Conservation (phyloP, 2,888 invertebrate species). For the Cheilosia urbana region DNA sequence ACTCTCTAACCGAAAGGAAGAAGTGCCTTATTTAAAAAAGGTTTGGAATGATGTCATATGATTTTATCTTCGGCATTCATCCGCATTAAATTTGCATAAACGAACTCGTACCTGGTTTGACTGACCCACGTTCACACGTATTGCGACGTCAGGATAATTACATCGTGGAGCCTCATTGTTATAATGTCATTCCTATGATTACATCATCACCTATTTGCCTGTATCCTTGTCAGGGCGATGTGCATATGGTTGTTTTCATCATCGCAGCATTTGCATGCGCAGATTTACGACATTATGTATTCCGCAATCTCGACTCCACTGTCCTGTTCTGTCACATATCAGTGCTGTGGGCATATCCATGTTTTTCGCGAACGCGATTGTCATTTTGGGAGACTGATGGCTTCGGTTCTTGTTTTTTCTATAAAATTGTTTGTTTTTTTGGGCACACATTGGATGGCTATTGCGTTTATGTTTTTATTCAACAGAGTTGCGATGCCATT, state of each 20-base stretch:
- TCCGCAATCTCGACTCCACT: background rate
- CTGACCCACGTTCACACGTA: no score
- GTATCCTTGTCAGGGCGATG: background rate
- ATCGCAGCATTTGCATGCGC: slow-evolving; percentile 1
- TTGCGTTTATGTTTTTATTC: no score
- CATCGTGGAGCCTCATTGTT: background rate
- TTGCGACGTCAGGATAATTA: background rate
- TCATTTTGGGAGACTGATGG: background rate
- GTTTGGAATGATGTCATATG: no score
- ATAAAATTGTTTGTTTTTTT: background rate
- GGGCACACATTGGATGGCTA: background rate
- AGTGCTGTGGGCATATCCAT: no score
- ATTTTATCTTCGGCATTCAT: no score
- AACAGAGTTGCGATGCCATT: background rate
- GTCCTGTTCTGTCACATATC: background rate
- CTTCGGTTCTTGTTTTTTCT: background rate
- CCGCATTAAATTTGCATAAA: no score
- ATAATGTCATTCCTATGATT: background rate
- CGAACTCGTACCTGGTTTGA: no score
- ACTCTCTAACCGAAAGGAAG: no score
- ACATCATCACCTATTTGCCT: slow-evolving; percentile 5
- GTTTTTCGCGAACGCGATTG: background rate
- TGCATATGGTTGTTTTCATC: slow-evolving; percentile 1
- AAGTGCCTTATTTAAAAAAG: no score
- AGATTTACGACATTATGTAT: background rate